Percentiles rank a stretch among this genome's conserved stretches.
phyloP scores from a whole-genome alignment of 2,797 vertebrate genomes.

The Psittacula echo region DNA sequence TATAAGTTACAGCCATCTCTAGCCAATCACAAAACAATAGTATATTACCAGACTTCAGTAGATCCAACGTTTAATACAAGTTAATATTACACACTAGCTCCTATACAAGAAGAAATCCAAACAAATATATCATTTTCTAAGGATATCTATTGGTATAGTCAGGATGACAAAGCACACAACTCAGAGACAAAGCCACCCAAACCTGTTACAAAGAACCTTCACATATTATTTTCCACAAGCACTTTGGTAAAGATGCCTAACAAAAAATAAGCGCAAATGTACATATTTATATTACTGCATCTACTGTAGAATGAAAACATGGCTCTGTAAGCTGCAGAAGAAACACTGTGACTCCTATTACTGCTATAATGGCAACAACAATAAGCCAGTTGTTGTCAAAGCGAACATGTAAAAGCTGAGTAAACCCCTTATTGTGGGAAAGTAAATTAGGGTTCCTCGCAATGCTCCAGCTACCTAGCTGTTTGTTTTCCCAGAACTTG shows the following conservation, averaged over 20 bases:
- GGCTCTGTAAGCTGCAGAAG: neutral
- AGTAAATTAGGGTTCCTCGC: neutral
- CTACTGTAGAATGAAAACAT: neutral
- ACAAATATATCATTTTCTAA: neutral
- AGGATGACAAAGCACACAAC: neutral
- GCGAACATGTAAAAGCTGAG: accelerated
- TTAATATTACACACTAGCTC: neutral
- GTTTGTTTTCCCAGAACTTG: neutral
- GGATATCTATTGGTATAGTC: neutral
- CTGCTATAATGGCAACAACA: neutral
- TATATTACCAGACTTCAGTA: neutral
- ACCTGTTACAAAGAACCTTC: neutral
- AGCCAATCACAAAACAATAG: neutral
- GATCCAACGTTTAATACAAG: neutral
- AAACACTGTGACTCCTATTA: neutral
- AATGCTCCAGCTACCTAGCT: no score
- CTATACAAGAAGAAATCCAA: neutral
- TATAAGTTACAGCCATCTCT: neutral
- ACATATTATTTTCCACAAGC: accelerated
- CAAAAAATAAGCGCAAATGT: accelerated
- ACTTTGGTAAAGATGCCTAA: neutral
- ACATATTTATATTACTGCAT: neutral
- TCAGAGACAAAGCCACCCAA: neutral
- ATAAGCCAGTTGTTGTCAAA: neutral
- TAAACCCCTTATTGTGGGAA: neutral